Conservation (phyloP, 2,113 vertebrate genomes). For the Brachirus orientalis region DNA sequence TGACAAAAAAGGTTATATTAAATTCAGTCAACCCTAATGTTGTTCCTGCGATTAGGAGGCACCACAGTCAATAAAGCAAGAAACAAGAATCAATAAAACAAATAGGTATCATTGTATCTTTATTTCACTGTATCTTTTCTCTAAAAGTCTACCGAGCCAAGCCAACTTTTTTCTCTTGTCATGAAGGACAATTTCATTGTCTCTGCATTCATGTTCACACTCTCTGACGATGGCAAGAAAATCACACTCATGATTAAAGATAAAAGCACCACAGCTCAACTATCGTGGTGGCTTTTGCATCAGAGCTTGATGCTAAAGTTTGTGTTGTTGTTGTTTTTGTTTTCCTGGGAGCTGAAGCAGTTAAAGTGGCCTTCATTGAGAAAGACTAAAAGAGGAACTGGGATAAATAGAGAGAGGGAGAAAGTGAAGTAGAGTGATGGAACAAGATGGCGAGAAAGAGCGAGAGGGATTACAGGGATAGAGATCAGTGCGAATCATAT, state of each 20-base stretch:
- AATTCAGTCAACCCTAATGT: too few species aligned
- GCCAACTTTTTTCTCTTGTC: too few species aligned
- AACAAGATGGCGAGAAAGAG: not conserved
- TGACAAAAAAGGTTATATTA: too few species aligned
- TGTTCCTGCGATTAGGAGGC: too few species aligned
- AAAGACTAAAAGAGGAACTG: not conserved
- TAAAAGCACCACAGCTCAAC: not conserved
- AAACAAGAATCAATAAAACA: too few species aligned
- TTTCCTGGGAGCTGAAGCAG: not conserved
- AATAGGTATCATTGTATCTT: too few species aligned
- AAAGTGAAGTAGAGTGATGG: not conserved
- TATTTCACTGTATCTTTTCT: too few species aligned
- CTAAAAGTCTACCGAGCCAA: too few species aligned
- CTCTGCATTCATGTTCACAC: not conserved
- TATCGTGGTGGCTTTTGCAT: not conserved
- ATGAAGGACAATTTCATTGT: too few species aligned
- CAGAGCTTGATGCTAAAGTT: not conserved
- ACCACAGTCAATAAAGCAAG: too few species aligned
- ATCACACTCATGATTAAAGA: not conserved
- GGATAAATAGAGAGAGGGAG: not conserved
- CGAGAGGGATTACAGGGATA: not conserved
- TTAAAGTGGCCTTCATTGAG: not conserved
- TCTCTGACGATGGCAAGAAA: not conserved
- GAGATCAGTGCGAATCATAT: not conserved
- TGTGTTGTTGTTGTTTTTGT: not conserved